phyloP scores from a whole-genome alignment of 30 jellyfish, hydroid and myxozoan species.

The Aurelia sp. region DNA sequence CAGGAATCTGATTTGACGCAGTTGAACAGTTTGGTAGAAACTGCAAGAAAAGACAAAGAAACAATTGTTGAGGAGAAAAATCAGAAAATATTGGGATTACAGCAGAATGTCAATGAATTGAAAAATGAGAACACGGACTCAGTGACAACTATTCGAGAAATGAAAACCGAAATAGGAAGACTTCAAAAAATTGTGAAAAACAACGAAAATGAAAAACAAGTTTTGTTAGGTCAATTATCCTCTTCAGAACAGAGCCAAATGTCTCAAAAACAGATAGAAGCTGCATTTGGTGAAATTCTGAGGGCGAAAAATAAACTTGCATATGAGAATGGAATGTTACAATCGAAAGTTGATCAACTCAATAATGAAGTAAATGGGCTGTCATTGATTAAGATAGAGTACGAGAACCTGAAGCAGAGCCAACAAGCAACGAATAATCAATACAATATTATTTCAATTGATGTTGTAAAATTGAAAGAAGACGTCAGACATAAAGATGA shows the following conservation, averaged over 20 bases:
- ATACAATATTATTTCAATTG: constrained; percentile 4
- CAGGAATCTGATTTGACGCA: constrained; percentile 30
- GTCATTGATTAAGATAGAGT: constrained; percentile 10
- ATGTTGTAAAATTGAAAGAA: constrained; percentile 1
- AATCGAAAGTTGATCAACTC: constrained; percentile 63
- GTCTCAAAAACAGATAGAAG: constrained; percentile 77
- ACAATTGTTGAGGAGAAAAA: constrained; percentile 23
- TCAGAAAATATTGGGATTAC: constrained; percentile 23
- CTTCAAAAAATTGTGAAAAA: not conserved
- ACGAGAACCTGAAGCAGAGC: constrained; percentile 8
- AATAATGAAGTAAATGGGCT: constrained; percentile 7
- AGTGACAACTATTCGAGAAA: constrained; percentile 3
- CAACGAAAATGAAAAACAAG: constrained; percentile 32
- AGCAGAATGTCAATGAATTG: constrained; percentile 25
- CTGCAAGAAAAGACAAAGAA: constrained; percentile 58
- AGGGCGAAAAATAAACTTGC: constrained; percentile 67
- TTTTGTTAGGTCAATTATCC: constrained; percentile 18
- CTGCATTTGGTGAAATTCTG: constrained; percentile 58
- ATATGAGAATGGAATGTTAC: constrained; percentile 78
- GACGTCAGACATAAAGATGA: not conserved
- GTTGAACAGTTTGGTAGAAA: constrained; percentile 31
- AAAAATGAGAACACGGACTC: constrained; percentile 24
- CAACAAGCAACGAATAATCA: constrained; percentile 9
- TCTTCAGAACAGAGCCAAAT: constrained; percentile 55
- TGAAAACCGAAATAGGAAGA: constrained; percentile 35